Base-by-base conservation (phyloP, 2,797 vertebrate species). In the Nothura maculosa region DNA sequence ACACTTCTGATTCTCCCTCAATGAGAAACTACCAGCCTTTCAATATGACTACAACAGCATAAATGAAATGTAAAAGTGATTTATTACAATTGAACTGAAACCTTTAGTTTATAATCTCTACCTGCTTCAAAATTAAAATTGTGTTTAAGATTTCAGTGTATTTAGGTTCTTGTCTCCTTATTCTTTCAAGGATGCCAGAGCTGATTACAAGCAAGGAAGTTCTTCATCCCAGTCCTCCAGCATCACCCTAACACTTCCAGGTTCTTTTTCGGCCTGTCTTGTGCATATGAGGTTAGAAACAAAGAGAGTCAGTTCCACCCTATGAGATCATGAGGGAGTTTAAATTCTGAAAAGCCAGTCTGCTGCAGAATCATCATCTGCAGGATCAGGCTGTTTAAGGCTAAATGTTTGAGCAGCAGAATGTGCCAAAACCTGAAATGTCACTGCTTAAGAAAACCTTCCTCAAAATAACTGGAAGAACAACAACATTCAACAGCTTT, bases 281-380 rank as follows among this genome's bases (percentile, higher is more conserved):
- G 32, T 62, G 70, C 58, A 58, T 61, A 62, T 84, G 70, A 85
- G n/a, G 83, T 63, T 82, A 93, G 52, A 95, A 91, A 89, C 61
- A 81, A 89, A 90, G 76, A 78, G 38, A 48, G 43, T 91, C 67
- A 86, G 85, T 63, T 95, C 91, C 87, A 92, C 89, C 85, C 95
- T 70, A 66, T 95, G 85, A 96, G 83, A 91, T 96, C 94, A 94
- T 54, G 63, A 54, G 57, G 61, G 55, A 92, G 55, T 58, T 92
- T 8, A 58, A 85, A 75, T 7, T 83, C 40, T 87, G 70, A 86
- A 92, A n/a, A 95, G 73, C 6, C 74, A 78, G 73, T 25, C 45
- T 87, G 77, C 50, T 81, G 58, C 47, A 77, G 25, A 90, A 79
- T 34, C 87, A 78, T 55, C 61, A 92, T 66, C 73, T 81, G 63